These are phyloP conservation scores for Drosophila orosa DNA, from an alignment of 1,140 invertebrate genomes.

Conservation along the genomic window DNA sequence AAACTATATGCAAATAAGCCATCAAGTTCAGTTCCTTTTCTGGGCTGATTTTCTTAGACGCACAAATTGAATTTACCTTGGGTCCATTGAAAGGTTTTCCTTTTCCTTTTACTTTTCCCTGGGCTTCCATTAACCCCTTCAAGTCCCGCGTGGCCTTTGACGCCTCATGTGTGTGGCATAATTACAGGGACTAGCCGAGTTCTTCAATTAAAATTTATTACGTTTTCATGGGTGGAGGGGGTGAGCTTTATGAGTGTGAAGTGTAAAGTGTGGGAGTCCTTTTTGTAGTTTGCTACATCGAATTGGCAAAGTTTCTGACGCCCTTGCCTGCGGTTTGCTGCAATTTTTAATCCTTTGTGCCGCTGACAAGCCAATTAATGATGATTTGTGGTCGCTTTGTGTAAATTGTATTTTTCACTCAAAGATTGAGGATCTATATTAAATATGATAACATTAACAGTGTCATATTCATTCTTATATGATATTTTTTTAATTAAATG, in stretches of 20 bases:
- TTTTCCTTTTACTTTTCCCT: constrained; percentile 1
- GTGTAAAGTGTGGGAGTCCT: constrained; percentile 15
- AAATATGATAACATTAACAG: background rate
- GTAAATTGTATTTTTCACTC: constrained; percentile 5
- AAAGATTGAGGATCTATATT: constrained; percentile 3
- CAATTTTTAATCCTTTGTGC: constrained; percentile 54
- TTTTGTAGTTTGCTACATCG: constrained; percentile 44
- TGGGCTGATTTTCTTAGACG: constrained; percentile 56
- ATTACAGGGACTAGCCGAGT: constrained; percentile 57
- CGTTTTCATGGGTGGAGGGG: constrained; percentile 21
- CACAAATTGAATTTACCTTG: constrained; percentile 65
- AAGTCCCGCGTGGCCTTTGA: constrained; percentile 35
- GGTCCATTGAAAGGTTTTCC: constrained; percentile 32
- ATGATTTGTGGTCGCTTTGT: constrained; percentile 53
- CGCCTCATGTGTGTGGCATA: constrained; percentile 69
- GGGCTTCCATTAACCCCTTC: constrained; percentile 19
- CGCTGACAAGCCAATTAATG: constrained; percentile 61
- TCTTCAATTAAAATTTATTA: constrained; percentile 65
- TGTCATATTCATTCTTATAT: background rate
- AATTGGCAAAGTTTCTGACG: constrained; percentile 16
- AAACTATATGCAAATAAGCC: constrained; percentile 72
- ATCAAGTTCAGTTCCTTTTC: constrained; percentile 40
- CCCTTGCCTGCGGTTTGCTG: constrained; percentile 38
- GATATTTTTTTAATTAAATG: background rate
- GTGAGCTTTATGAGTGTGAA: background rate